These are phyloP conservation scores for Peucedramus taeniatus DNA, from an alignment of 2,113 vertebrate genomes.

Conservation along the genomic window DNA sequence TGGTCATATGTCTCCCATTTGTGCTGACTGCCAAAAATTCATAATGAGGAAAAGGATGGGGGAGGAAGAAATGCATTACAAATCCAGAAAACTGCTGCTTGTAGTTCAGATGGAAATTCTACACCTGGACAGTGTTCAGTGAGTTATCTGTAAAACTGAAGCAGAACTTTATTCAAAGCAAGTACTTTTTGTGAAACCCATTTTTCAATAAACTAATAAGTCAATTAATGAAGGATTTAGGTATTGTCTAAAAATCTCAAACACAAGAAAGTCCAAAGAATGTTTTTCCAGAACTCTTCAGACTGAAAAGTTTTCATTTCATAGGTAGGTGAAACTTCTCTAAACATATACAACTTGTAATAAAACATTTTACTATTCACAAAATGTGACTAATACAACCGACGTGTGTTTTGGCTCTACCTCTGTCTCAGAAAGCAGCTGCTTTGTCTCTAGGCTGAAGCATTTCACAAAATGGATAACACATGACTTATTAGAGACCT, in stretches of 20 bases:
- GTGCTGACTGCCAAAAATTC: conserved; percentile 8
- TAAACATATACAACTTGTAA: not conserved
- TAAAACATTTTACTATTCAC: conserved; percentile 14
- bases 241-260: not conserved
- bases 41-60: not conserved
- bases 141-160: not conserved
- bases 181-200: not conserved
- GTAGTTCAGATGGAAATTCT: not conserved
- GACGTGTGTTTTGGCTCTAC: conserved; percentile 45
- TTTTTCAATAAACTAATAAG: not conserved
- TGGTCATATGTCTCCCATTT: conserved; percentile 50
- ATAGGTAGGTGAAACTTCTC: not conserved
- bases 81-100: conserved; percentile 13
- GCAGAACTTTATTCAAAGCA: not conserved
- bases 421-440: conserved; percentile 49
- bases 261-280: not conserved
- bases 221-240: not conserved
- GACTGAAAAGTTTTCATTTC: not conserved
- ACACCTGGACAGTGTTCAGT: not conserved
- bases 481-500: conserved; percentile 43
- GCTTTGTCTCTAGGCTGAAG: conserved; percentile 55
- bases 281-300: not conserved
- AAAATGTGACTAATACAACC: conserved; percentile 31
- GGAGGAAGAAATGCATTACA: not conserved
- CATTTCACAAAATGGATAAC: conserved; percentile 55